These are phyloP conservation scores for Nemotelus nigrinus DNA, from an alignment of 2,888 invertebrate genomes.

Conservation along the genomic window DNA sequence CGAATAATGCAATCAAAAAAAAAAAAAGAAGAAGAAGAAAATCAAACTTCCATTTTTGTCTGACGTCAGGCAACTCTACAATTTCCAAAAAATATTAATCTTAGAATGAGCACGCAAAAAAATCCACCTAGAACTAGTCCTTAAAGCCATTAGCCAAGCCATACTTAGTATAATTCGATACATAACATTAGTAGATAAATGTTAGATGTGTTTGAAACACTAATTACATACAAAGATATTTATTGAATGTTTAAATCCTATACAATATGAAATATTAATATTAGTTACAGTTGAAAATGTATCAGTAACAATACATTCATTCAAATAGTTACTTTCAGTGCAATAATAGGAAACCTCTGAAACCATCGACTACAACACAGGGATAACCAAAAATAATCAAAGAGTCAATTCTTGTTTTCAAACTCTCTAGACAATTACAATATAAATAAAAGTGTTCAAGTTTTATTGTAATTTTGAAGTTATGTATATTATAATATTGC, in stretches of 20 bases:
- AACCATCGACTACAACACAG: slow-evolving; percentile 8
- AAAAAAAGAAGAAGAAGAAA: too few species aligned
- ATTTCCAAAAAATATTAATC: too few species aligned
- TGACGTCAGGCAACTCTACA: too few species aligned
- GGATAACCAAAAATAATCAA: slow-evolving; percentile 4
- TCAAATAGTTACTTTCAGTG: not conserved
- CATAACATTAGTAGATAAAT: slow-evolving; percentile 11
- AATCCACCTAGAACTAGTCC: slow-evolving; percentile 3
- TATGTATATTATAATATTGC: too few species aligned
- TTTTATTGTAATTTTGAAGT: too few species aligned
- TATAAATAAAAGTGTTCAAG: too few species aligned
- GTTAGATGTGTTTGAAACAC: slow-evolving; percentile 14
- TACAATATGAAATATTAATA: not conserved
- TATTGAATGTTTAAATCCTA: slow-evolving; percentile 27
- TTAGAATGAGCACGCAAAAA: not conserved
- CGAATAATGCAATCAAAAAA: too few species aligned
- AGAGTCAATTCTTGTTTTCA: not conserved
- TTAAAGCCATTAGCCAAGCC: not conserved
- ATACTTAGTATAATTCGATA: not conserved
- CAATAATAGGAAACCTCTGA: not conserved
- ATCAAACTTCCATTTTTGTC: too few species aligned
- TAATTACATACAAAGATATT: not conserved
- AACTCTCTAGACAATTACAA: too few species aligned
- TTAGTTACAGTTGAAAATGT: not conserved
- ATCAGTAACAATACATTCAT: not conserved